Conservation (phyloP, 1,140 invertebrate genomes). For the Pygmarrhopalites habei region DNA sequence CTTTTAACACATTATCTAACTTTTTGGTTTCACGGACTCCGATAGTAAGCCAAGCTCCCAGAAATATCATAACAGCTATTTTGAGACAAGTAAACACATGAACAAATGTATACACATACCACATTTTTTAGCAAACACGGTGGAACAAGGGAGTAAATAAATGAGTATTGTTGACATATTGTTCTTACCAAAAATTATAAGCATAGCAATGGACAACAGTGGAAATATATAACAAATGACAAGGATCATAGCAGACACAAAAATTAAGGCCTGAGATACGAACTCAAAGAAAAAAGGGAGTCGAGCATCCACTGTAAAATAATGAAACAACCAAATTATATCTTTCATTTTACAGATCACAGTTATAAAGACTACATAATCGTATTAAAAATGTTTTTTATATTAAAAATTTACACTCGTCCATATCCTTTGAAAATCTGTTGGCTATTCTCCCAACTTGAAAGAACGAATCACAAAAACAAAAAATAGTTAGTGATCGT, state of each 20-base stretch:
- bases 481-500: no score
- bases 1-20: slow-evolving; percentile 49
- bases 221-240: slow-evolving; percentile 49
- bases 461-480: no score
- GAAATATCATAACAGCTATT: slow-evolving; percentile 38
- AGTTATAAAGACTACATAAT: neutral
- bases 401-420: slow-evolving; percentile 43
- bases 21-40: slow-evolving; percentile 48
- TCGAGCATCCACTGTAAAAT: slow-evolving; percentile 49
- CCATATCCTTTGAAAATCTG: slow-evolving; percentile 42
- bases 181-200: slow-evolving; percentile 45
- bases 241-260: slow-evolving; percentile 45
- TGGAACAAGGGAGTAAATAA: no score
- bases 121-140: no score
- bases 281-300: slow-evolving; percentile 50
- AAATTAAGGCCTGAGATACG: slow-evolving; percentile 48
- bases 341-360: neutral
- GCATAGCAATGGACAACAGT: slow-evolving; percentile 46
- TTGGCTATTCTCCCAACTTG: slow-evolving; percentile 60
- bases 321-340: slow-evolving; percentile 8
- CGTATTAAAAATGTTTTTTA: neutral
- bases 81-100: slow-evolving; percentile 10
- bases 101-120: neutral
- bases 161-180: no score
- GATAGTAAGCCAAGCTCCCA: slow-evolving; percentile 41